phyloP scores from a whole-genome alignment of 2,888 invertebrate genomes.

The Caenorhabditis virilis region DNA sequence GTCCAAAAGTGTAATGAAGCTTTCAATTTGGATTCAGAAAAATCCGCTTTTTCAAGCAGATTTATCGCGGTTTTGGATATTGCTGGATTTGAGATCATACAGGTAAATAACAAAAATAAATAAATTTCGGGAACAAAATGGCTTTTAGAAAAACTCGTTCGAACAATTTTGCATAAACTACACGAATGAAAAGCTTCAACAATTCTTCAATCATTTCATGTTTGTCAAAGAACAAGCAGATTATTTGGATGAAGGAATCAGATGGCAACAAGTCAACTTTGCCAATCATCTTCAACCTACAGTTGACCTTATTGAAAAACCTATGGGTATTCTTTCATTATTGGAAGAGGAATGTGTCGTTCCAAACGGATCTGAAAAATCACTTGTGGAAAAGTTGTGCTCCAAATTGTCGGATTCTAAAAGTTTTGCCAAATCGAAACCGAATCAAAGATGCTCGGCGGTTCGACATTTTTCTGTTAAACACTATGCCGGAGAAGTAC shows the following conservation, averaged over 20 bases:
- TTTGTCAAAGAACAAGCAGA: constrained; percentile 65
- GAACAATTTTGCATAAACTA: constrained; percentile 68
- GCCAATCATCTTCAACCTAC: constrained; percentile 64
- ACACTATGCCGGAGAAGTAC: constrained; percentile 71
- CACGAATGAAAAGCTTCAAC: constrained; percentile 67
- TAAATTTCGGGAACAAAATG: not conserved
- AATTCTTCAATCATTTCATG: constrained; percentile 68
- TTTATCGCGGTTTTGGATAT: constrained; percentile 67
- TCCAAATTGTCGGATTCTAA: constrained; percentile 39
- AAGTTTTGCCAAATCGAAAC: constrained; percentile 66
- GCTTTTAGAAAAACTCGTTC: constrained; percentile 58
- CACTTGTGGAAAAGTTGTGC: constrained; percentile 61
- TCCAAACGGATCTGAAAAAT: constrained; percentile 63
- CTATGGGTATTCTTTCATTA: constrained; percentile 62
- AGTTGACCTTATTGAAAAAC: constrained; percentile 65
- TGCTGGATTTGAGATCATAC: constrained; percentile 67
- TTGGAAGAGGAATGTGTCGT: constrained; percentile 68
- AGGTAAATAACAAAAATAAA: constrained; percentile 9
- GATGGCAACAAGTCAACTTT: constrained; percentile 89
- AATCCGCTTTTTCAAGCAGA: constrained; percentile 1
- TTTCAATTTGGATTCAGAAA: constrained; percentile 24
- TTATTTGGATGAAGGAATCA: constrained; percentile 62
- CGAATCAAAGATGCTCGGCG: constrained; percentile 43
- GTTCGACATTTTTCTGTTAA: constrained; percentile 62
- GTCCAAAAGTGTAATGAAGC: constrained; percentile 58